Evolutionary conservation across 2,113 vertebrate genomes (phyloP).

Genomic region (Paralichthys olivaceus): DNA sequence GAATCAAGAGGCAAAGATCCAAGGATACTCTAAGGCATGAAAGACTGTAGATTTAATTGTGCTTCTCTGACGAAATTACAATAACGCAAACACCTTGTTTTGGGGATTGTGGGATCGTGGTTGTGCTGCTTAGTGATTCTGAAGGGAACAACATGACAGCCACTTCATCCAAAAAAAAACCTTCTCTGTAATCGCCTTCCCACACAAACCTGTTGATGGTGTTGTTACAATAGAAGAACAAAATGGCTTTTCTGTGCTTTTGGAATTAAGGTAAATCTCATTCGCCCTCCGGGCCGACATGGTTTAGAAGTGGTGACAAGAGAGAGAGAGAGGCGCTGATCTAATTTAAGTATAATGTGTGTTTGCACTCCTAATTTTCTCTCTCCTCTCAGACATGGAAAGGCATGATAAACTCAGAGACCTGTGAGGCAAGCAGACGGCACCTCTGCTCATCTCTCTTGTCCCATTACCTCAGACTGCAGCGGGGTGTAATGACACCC

Average conservation of each 20-base stretch:
- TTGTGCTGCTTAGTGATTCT: constrained; percentile 43
- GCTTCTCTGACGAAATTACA: constrained; percentile 31
- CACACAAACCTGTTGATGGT: constrained; percentile 60
- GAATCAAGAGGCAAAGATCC: constrained; percentile 65
- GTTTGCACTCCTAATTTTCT: constrained; percentile 61
- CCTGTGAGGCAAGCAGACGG: constrained; percentile 26
- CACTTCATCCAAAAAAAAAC: constrained; percentile 36
- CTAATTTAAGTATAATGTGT: constrained; percentile 67
- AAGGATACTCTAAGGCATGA: constrained; percentile 46
- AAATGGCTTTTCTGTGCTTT: constrained; percentile 65
- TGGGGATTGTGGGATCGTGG: constrained; percentile 17
- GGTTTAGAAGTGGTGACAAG: constrained; percentile 29
- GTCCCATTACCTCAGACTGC: constrained; percentile 48
- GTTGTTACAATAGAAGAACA: constrained; percentile 49
- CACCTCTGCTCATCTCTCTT: constrained; percentile 48
- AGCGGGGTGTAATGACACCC: constrained; percentile 23
- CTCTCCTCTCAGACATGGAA: constrained; percentile 38
- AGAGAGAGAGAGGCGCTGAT: constrained; percentile 42
- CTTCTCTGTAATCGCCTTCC: constrained; percentile 52
- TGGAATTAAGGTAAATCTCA: constrained; percentile 62
- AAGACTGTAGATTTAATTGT: constrained; percentile 45
- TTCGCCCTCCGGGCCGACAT: constrained; percentile 44
- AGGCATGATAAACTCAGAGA: constrained; percentile 56
- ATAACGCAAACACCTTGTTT: constrained; percentile 41
- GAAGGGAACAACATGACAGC: constrained; percentile 33